A percentile compares a stretch with the other conserved stretches of the same genome.
phyloP scores from a whole-genome alignment of 2,888 invertebrate species.

The Perithous albicinctus region DNA sequence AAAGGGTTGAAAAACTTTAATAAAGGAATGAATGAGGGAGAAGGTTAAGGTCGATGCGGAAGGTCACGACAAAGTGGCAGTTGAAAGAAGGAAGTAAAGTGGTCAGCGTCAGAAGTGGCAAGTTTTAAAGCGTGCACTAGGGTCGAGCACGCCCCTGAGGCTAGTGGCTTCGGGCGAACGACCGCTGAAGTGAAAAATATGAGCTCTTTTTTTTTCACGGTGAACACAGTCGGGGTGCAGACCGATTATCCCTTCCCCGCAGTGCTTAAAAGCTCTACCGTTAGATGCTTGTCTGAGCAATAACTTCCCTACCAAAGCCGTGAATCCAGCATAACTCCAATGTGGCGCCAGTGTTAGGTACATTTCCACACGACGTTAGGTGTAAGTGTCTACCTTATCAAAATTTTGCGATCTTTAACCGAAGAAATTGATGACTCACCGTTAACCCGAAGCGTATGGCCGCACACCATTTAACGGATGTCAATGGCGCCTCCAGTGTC shows the following conservation, averaged over 20 bases:
- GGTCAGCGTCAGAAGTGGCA: slow-evolving; percentile 25
- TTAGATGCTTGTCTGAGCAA: slow-evolving; percentile 7
- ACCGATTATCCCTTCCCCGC: not conserved
- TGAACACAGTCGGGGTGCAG: not conserved
- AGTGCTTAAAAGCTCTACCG: slow-evolving; percentile 9
- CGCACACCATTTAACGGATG: not conserved
- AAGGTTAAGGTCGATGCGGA: not conserved
- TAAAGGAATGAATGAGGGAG: not conserved
- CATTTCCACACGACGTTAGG: not conserved
- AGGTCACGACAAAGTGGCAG: not conserved
- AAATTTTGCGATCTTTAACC: not conserved
- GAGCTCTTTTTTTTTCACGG: slow-evolving; percentile 20
- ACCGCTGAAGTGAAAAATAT: slow-evolving; percentile 36
- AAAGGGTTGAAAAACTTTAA: too few species aligned
- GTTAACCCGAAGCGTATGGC: not conserved
- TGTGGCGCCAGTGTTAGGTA: not conserved
- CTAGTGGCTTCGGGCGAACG: not conserved
- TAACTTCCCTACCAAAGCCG: slow-evolving; percentile 3
- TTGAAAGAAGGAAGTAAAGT: not conserved
- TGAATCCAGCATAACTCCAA: not conserved
- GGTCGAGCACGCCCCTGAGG: not conserved
- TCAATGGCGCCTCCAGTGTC: not conserved
- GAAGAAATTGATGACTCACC: not conserved
- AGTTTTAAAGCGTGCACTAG: not conserved
- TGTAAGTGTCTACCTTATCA: not conserved